Conservation (phyloP, 2,797 vertebrate genomes). For the Lutjanus campechanus region DNA sequence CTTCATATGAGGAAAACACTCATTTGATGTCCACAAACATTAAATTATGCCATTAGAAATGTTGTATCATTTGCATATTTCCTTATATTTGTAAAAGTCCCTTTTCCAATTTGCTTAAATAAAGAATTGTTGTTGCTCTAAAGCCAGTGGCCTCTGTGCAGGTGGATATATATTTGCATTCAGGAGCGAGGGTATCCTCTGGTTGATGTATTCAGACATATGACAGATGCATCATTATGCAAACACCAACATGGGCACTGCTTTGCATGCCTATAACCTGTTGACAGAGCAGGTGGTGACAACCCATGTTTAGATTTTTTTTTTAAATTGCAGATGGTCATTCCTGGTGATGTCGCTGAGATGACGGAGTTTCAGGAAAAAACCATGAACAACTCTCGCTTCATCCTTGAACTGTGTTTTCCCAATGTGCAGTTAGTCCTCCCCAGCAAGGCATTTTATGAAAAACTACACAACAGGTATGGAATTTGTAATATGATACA, state of each 20-base stretch:
- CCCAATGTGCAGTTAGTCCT: constrained; percentile 92
- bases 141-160: constrained; percentile 34
- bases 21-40: neutral
- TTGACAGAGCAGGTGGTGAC: constrained; percentile 33
- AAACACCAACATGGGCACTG: constrained; percentile 39
- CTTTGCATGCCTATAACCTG: constrained; percentile 48
- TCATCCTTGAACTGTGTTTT: constrained; percentile 92
- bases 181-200: constrained; percentile 16
- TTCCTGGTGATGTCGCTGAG: constrained; percentile 95
- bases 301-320: neutral
- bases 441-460: constrained; percentile 94
- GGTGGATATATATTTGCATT: constrained; percentile 65
- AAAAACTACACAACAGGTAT: constrained; percentile 97
- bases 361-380: constrained; percentile 99
- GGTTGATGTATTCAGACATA: constrained; percentile 20
- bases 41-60: neutral
- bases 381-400: constrained; percentile 95
- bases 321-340: constrained; percentile 92
- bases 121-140: neutral
- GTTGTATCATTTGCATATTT: neutral
- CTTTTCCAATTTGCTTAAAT: neutral
- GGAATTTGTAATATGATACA: neutral
- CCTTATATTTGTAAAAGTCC: neutral
- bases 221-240: constrained; percentile 52
- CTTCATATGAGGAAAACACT: neutral